These are phyloP conservation scores for Panzeria rudis DNA, from an alignment of 2,888 invertebrate species.

Conservation along the genomic window DNA sequence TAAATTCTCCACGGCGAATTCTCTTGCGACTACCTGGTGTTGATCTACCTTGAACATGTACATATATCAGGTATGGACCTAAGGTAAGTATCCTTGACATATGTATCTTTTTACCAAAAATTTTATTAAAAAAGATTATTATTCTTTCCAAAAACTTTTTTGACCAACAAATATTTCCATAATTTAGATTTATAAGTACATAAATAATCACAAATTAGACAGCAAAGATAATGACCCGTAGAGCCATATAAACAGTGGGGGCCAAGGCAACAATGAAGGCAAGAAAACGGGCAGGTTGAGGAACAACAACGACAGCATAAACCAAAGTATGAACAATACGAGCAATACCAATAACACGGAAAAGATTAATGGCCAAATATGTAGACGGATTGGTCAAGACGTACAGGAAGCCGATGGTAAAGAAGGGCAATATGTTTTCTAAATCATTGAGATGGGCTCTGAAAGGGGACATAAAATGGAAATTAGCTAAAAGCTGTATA, in stretches of 20 bases:
- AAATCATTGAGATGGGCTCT: conserved; percentile 87
- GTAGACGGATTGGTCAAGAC: conserved; percentile 84
- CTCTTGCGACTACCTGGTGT: too few species aligned
- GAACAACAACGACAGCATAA: conserved; percentile 85
- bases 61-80: too few species aligned
- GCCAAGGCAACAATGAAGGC: conserved; percentile 83
- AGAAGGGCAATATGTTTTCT: conserved; percentile 86
- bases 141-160: background rate
- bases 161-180: background rate
- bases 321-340: conserved; percentile 85
- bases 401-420: conserved; percentile 85
- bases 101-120: background rate
- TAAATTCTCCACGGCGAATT: too few species aligned
- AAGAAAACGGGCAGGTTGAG: conserved; percentile 85
- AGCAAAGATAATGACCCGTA: conserved; percentile 78
- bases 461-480: conserved; percentile 71
- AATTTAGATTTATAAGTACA: background rate
- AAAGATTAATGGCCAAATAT: conserved; percentile 84
- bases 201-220: conserved; percentile 70
- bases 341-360: conserved; percentile 84
- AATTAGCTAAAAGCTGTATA: background rate
- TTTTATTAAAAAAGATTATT: background rate
- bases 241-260: conserved; percentile 84
- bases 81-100: too few species aligned
- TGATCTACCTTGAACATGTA: too few species aligned